A percentile compares a stretch with the other conserved stretches of the same genome.
phyloP scores from a whole-genome alignment of 1,140 invertebrate genomes.

The Babylonia areolata region DNA sequence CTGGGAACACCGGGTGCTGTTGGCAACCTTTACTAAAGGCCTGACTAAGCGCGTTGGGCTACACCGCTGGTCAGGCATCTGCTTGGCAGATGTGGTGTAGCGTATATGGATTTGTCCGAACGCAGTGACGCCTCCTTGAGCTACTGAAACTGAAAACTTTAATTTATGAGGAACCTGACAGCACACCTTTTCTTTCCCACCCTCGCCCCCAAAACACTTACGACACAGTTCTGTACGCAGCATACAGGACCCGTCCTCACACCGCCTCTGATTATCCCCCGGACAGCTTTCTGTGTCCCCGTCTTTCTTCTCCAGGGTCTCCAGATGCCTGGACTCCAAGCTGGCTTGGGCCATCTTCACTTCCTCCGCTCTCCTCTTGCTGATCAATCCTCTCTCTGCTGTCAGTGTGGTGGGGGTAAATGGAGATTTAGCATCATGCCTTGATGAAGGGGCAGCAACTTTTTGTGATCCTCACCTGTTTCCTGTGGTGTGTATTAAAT shows the following conservation, averaged over 20 bases:
- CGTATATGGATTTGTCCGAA: too few species aligned
- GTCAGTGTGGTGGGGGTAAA: not conserved
- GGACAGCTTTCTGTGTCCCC: not conserved
- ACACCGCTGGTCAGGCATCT: too few species aligned
- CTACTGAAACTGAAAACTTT: too few species aligned
- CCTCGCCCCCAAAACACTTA: conserved; percentile 43
- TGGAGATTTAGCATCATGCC: not conserved
- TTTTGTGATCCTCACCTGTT: too few species aligned
- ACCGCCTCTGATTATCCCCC: conserved; percentile 45
- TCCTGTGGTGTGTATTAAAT: too few species aligned
- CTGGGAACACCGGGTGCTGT: too few species aligned
- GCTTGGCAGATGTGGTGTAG: too few species aligned
- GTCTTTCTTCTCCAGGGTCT: not conserved
- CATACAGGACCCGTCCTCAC: conserved; percentile 62
- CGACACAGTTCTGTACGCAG: conserved; percentile 60
- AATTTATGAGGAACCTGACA: too few species aligned
- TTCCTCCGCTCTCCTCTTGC: not conserved
- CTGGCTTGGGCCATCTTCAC: not conserved
- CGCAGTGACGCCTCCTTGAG: too few species aligned
- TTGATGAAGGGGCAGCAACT: not conserved
- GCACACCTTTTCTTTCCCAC: too few species aligned
- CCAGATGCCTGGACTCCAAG: not conserved
- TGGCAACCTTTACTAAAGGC: too few species aligned
- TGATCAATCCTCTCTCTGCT: not conserved
- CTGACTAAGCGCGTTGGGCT: too few species aligned